Evolutionary conservation across 2,113 vertebrate genomes (phyloP), one percentile per base, ranked within the genome.

Genomic region (Climacteris rufus): DNA sequence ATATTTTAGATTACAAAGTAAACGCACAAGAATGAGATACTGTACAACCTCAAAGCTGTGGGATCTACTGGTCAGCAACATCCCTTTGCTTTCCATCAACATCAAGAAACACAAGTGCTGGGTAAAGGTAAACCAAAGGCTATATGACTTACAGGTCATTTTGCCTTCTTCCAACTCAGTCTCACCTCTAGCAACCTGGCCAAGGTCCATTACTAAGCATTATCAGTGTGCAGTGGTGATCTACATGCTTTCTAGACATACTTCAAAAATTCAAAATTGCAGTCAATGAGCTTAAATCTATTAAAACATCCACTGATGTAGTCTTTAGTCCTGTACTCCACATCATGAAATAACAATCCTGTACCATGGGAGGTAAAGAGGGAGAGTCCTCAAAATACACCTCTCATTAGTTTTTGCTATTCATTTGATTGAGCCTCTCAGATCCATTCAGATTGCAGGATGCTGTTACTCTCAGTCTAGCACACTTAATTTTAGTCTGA

Each of bases 1-100:
- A 6, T 27, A 31, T 27, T 9, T 54, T 35, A 39, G 45, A 72
- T 65, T 35, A 44, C 0, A 0, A 91, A 54, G n/a, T 39, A 72
- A 89, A 88, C 15, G 49, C 50, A 23, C 35, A 75, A 80, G 61
- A 79, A 68, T 0, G 6, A 79, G 57, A 24, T 64, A 63, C 1
- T 22, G 12, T 37, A 68, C 23, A 28, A 2, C 30, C 63, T 72
- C 31, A 31, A 53, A 79, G 18, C 14, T 28, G 25, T 20, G 27
- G 19, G 54, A 25, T 68, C 24, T 64, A 19, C 15, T 63, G 61
- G 27, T 85, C 47, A 88, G 75, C 28, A 85, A 37, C 4, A 22
- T 10, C 7, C 20, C 39, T 79, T 54, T 39, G 49, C 39, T 83
- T 64, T 64, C 92, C 35, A 83, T 28, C 44, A 86, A 39, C 25